Evolutionary conservation across 2,888 invertebrate species (phyloP), one percentile per base, ranked within the genome.

Genomic region (Drosophila differens): DNA sequence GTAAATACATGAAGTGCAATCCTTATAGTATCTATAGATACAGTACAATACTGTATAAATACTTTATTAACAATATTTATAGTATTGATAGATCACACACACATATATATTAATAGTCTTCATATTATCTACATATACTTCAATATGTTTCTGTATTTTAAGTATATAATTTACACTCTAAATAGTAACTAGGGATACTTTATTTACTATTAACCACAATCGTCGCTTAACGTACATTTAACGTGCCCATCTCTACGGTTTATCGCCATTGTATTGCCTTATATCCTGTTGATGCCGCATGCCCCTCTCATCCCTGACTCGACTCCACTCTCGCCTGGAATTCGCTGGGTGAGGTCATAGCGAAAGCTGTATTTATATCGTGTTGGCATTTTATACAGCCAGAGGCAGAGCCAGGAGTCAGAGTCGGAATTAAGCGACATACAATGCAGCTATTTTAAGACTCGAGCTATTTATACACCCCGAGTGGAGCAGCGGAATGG

Each of bases 271-370:
- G 44, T 68, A 52, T 51, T 58, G 47, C 25, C 25, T 1, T 44
- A 16, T 70, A 73, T 81, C 71, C 76, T 81, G 79, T 78, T 73
- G 72, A 69, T 67, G 16, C 7, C 47, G 35, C 25, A 16, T 4
- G 25, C 16, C 25, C 47, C 51, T n/a, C 3, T 30, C 14, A 22
- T 47, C 30, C 28, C 35, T 28, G 28, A n/a, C 25, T 16, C 16
- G 9, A 3, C 19, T 55, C 54, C 39, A n/a, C 16, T 4, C 10
- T 7, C n/a, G 4, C 7, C 9, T n/a, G 62, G 47, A 44, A 44
- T 41, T 44, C 64, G 44, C 60, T 59, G 66, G 57, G 74, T 79
- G 79, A 79, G 81, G 81, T 80, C 70, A 74, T 59, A 69, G 44
- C 44, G 10, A 47, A 69, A 76, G 78, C 60, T 58, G 49, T 25